A percentile compares a stretch with the other conserved stretches of the same genome.
These are phyloP conservation scores for Cephus cinctus DNA, from an alignment of 1,140 invertebrate genomes.

Conservation along the genomic window DNA sequence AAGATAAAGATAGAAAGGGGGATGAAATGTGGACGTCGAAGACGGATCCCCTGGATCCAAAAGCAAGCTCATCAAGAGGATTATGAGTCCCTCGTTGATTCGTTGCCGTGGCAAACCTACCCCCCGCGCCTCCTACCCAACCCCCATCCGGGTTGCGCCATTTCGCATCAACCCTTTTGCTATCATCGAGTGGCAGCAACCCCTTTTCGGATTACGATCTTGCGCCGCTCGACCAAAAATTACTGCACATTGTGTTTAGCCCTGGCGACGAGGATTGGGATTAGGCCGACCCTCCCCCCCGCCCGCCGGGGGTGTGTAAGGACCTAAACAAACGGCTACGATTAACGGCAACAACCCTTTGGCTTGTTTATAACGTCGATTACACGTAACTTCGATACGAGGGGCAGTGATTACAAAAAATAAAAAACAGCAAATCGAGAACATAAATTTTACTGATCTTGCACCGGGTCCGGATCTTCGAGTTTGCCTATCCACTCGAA, in stretches of 20 bases:
- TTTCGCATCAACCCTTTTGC: constrained; percentile 17
- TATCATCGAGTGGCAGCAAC: constrained; percentile 6
- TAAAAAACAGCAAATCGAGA: too few relatives aligned
- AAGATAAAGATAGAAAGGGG: too few relatives aligned
- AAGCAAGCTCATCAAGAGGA: constrained; percentile 23
- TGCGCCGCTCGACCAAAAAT: constrained; percentile 16
- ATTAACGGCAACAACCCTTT: constrained; percentile 20
- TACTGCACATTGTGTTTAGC: constrained; percentile 12
- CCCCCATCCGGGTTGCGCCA: constrained; percentile 13
- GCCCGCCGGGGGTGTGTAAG: constrained; percentile 15
- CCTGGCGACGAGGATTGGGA: neutral
- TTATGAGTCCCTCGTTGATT: constrained; percentile 13
- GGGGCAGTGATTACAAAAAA: too few relatives aligned
- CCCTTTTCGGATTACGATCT: neutral
- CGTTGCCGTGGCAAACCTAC: too few relatives aligned
- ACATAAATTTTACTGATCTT: constrained; percentile 21
- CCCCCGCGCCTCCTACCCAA: too few relatives aligned
- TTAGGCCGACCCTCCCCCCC: constrained; percentile 9
- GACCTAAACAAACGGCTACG: constrained; percentile 8
- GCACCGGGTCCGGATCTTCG: too few relatives aligned
- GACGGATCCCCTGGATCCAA: too few relatives aligned
- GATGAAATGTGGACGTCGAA: too few relatives aligned
- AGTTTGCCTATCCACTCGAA: too few relatives aligned
- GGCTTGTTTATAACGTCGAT: too few relatives aligned
- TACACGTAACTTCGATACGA: too few relatives aligned